Base-by-base conservation (phyloP, 2,888 invertebrate genomes). In the Rotaria sp. region DNA sequence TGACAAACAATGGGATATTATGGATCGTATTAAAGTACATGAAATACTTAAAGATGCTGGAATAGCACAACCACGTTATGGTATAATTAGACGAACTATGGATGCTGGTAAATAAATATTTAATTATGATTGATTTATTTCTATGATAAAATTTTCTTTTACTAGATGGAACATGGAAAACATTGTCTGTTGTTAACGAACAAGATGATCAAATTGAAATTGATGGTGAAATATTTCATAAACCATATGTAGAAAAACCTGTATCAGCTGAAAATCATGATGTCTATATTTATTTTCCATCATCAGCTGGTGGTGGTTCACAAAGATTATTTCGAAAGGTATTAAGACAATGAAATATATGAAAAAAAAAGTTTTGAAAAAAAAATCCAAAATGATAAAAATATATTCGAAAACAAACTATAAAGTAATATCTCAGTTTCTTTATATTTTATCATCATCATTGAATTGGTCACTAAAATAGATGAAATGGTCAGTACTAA, bases 251-350 rank as follows among this genome's bases (percentile, higher is more conserved):
- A 35, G 99, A 99, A 92, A 99, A 99, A 91, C 99, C 99, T 0
- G 96, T 99, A 18, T 96, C 96, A 41, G 99, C 99, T 0, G 99
- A 99, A 92, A 98, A 99, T 92, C 99, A 99, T 91, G 99, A 99
- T 91, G 97, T 99, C 90, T 97, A 97, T 91, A 99, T 99, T 89
- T 99, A 99, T 92, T 99, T 98, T 92, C 99, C 99, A 1, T 96
- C 96, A 26, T 96, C 96, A 2, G 99, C 98, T 5, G 99, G 93
- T 15, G 99, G 98, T 11, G 99, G 99, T 30, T 96, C 96, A 90
- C 99, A 99, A 91, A 93, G 97, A 88, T 93, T 99, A 59, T 99
- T 99, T 92, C 94, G 99, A 91, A 99, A 99, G 94, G 80, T 80
- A 18, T 67, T 15, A 30, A 1, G 15, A 50, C 3, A 50, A n/a